Evolutionary conservation across 2,888 invertebrate species (phyloP).

Genomic region (Campoplex nolae): DNA sequence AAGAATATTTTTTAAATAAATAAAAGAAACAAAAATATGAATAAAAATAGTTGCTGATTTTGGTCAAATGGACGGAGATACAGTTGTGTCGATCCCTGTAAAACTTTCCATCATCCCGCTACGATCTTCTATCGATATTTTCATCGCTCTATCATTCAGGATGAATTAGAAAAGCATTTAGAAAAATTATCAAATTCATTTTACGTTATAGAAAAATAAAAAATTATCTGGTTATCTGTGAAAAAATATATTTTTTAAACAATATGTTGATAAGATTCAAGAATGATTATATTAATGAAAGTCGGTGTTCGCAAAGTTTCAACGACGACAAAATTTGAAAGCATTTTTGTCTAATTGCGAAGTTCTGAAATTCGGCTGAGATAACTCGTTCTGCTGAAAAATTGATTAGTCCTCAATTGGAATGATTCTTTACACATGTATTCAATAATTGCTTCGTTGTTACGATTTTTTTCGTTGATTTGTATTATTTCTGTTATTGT

Average conservation of each 20-base stretch:
- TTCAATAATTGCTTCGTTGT: background rate
- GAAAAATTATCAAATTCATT: background rate
- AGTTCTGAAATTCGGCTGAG: background rate
- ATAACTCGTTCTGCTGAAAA: background rate
- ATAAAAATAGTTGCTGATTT: conserved; percentile 16
- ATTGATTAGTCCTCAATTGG: background rate
- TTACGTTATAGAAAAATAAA: background rate
- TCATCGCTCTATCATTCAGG: background rate
- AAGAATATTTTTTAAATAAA: conserved; percentile 59
- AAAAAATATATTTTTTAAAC: background rate
- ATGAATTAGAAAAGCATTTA: background rate
- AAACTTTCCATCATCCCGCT: conserved; percentile 4
- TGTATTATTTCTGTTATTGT: background rate
- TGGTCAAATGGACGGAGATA: conserved; percentile 16
- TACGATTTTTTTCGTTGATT: background rate
- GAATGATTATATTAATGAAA: background rate
- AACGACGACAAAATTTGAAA: background rate
- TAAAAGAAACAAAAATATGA: conserved; percentile 6
- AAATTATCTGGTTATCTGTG: background rate
- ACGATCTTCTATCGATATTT: background rate
- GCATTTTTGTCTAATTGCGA: background rate
- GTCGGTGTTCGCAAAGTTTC: background rate
- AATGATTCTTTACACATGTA: background rate
- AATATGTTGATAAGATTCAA: background rate
- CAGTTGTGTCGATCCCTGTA: background rate